Evolutionary conservation across 2,888 invertebrate genomes (phyloP).

Genomic region (Orthonevra nobilis): DNA sequence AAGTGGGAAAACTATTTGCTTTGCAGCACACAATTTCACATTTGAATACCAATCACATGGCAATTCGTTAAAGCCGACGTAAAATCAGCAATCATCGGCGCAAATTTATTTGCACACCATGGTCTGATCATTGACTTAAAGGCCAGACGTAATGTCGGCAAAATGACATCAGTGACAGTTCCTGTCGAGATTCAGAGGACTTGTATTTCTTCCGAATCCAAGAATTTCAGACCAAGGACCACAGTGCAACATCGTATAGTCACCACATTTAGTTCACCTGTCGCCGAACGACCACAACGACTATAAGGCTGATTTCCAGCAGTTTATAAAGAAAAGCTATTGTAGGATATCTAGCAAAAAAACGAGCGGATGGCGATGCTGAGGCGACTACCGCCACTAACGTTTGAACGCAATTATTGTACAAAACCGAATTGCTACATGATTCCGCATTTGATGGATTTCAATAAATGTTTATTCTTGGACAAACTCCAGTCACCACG

Average conservation of each 20-base stretch:
- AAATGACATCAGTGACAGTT: not conserved
- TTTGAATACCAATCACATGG: slow-evolving; percentile 1
- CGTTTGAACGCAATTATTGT: no score
- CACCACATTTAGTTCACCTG: no score
- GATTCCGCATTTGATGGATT: slow-evolving; percentile 56
- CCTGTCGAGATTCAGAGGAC: not conserved
- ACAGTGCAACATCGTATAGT: slow-evolving; percentile 10
- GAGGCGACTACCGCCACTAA: slow-evolving; percentile 18
- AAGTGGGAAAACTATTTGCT: not conserved
- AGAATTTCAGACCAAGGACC: not conserved
- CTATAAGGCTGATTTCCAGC: not conserved
- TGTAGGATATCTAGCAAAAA: not conserved
- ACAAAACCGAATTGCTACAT: slow-evolving; percentile 73
- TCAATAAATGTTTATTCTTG: slow-evolving; percentile 3
- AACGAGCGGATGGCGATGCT: slow-evolving; percentile 11
- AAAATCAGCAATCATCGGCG: slow-evolving; percentile 5
- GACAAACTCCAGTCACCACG: slow-evolving; percentile 71
- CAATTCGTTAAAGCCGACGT: slow-evolving; percentile 6
- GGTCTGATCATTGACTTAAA: slow-evolving; percentile 8
- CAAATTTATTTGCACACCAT: slow-evolving; percentile 1
- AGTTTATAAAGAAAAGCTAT: not conserved
- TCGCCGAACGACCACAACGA: not conserved
- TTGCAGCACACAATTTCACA: not conserved
- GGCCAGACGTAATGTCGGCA: not conserved
- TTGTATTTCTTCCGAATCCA: no score